phyloP scores from a whole-genome alignment of 2,888 invertebrate genomes.

The Lepetodrilus schrolli region DNA sequence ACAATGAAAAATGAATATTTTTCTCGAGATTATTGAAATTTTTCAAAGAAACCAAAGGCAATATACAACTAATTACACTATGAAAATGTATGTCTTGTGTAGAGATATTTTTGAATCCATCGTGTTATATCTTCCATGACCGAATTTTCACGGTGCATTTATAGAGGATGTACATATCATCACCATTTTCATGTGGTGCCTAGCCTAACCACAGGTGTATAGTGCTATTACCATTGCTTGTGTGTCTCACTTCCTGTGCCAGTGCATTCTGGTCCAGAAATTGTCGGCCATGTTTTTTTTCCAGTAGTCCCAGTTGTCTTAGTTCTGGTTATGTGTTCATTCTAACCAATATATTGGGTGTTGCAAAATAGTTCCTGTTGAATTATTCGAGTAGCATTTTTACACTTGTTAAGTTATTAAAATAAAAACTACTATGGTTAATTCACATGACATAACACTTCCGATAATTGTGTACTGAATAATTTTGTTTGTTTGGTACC shows the following conservation, averaged over 20 bases:
- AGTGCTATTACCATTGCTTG: slow-evolving; percentile 20
- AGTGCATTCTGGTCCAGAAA: slow-evolving; percentile 8
- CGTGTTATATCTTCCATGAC: slow-evolving; percentile 13
- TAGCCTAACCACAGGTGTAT: slow-evolving; percentile 22
- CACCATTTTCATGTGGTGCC: background rate
- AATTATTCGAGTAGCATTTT: too few relatives aligned
- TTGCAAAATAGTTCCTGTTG: background rate
- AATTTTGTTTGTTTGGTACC: too few relatives aligned
- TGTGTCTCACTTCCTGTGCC: slow-evolving; percentile 6
- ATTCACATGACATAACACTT: too few relatives aligned
- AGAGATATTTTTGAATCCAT: slow-evolving; percentile 16
- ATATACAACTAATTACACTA: background rate
- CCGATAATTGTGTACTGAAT: too few relatives aligned
- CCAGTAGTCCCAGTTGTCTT: slow-evolving; percentile 1
- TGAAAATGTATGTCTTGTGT: background rate
- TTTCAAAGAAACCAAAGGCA: too few relatives aligned
- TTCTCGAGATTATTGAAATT: too few relatives aligned
- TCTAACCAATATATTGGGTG: background rate
- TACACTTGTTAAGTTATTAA: too few relatives aligned
- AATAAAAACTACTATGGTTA: too few relatives aligned
- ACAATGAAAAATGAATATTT: too few relatives aligned
- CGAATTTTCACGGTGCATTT: slow-evolving; percentile 6
- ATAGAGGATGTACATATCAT: slow-evolving; percentile 7
- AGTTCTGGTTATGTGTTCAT: background rate
- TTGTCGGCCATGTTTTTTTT: slow-evolving; percentile 18